Base-by-base conservation (phyloP, 2,888 invertebrate species). In the Dryobota labecula region DNA sequence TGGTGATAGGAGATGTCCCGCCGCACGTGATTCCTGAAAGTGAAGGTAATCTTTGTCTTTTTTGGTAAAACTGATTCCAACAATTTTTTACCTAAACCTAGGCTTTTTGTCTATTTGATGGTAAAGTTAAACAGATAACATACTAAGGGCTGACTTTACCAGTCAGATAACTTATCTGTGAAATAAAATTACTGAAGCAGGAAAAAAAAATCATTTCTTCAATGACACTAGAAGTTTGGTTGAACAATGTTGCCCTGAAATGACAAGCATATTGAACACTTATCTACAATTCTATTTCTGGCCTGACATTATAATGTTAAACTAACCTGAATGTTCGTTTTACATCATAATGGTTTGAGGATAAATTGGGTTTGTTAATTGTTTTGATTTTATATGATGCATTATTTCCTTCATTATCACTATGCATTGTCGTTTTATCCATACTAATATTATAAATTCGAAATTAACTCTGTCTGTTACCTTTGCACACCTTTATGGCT, bases 1-100 rank as follows among this genome's bases (percentile, higher is more conserved):
- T 92, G 2, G 81, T 92, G 0, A 72, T 82, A 6, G 94, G 92
- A 0, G 84, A 89, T 53, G 83, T 76, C 1, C 92, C 94, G 0
- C 94, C 94, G 3, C 93, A 90, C 0, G 70, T 73, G 4, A 54
- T 66, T 11, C 27, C 53, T 13, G 69, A 68, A 41, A 80, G 86
- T n/a, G 86, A 89, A 72, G 91, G 92, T 93, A 82, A 36, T 49
- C 5, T n/a, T 27, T 13, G 61, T 24, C 5, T n/a, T 62, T 51
- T 0, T 27, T n/a, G 11, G 5, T 11, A 38, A 51, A n/a, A 24
- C 33, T 33, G 4, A 41, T 57, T 30, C 27, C 15, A 15, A 43
- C 7, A 20, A 43, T 13, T 13, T 43, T 18, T 20, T 13, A 13
- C 0, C 0, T 43, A 8, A 27, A 13, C 5, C 11, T 9, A 24